Base-by-base conservation (phyloP, 2,113 vertebrate genomes). In the Sitta europaea region DNA sequence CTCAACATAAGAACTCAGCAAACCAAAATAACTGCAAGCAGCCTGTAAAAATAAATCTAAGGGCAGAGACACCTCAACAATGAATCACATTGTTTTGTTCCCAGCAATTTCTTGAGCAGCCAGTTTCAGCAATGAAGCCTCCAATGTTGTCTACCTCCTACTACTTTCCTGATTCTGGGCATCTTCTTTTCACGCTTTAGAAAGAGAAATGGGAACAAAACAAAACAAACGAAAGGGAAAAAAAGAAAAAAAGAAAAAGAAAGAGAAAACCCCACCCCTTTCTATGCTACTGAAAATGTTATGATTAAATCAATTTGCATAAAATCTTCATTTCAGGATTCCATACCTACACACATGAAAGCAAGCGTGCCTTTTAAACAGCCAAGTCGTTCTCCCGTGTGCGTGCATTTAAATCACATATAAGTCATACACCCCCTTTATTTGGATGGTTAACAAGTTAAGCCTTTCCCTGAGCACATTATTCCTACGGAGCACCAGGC, bases 21-120 rank as follows among this genome's bases (percentile, higher is more conserved):
- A 80, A 97, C 94, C 96, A 94, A 97, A 97, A 94, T 92, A 97
- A 98, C 62, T 94, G 96, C 92, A 86, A 94, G 67, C 97, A 95
- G 77, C 9, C 73, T 31, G 92, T 78, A 86, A 85, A 98, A 97
- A 97, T 92, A 97, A 96, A 92, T 88, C 96, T 67, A 72, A 92
- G 91, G 77, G 55, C 96, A 97, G 66, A 96, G 97, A 94, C 97
- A 97, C 97, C 96, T 86, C 96, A 81, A 97, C 97, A 97, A 98
- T 97, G 97, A 98, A 98, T 98, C 96, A 97, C 72, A 96, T 89
- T 97, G 97, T 97, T 98, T 97, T 74, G 94, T 79, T 97, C 96
- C 97, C 94, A 86, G 88, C 86, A 88, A 97, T 97, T 97, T 94
- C 97, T 95, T 65, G 62, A 95, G 63, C 94, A 91, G 94, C 51